Evolutionary conservation across 2,113 vertebrate species (phyloP), one percentile per base, ranked within the genome.

Genomic region (Galeopterus variegatus): DNA sequence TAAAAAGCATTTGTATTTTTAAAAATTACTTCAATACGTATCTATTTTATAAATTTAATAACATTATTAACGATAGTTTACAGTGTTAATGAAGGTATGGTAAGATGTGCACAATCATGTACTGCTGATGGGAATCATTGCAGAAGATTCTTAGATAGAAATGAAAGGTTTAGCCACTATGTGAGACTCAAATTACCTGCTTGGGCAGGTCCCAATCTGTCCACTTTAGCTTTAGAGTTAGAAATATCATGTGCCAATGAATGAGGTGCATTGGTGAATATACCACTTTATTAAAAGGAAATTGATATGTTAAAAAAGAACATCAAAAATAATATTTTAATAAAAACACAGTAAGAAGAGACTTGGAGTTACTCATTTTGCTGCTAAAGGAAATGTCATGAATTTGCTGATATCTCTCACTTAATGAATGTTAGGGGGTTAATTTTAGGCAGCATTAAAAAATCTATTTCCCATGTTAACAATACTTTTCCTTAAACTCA

Each of bases 281-380:
- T 8, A 89, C 21, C 58, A 4, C 48, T 62, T 85, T 92, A 88
- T 54, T 79, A 41, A 58, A 69, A 60, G 26, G 45, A 80, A 86
- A 94, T 89, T 48, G 2, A 70, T 58, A 94, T 72, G 28, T 86
- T 58, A 64, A 50, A 52, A 67, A 81, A 81, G 6, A 45, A 69
- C 50, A 90, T 90, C 80, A 90, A 97, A 94, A 31, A 80, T 19
- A 81, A 52, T 76, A 41, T 72, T 87, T 86, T 86, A 70, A 94
- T 64, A 76, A 96, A 90, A 86, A 1, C 79, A 82, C 60, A 90
- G 52, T 41, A 64, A 73, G n/a, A 76, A 73, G 45, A 45, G n/a
- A 86, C 8, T 45, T 14, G 17, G 6, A 2, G 7, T 84, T 60
- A 28, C 6, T 69, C 28, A 62, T 58, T 82, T 93, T 81, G 33